Evolutionary conservation across 1,140 invertebrate species (phyloP), one percentile per base, ranked within the genome.

Genomic region (Aphidius ervi): DNA sequence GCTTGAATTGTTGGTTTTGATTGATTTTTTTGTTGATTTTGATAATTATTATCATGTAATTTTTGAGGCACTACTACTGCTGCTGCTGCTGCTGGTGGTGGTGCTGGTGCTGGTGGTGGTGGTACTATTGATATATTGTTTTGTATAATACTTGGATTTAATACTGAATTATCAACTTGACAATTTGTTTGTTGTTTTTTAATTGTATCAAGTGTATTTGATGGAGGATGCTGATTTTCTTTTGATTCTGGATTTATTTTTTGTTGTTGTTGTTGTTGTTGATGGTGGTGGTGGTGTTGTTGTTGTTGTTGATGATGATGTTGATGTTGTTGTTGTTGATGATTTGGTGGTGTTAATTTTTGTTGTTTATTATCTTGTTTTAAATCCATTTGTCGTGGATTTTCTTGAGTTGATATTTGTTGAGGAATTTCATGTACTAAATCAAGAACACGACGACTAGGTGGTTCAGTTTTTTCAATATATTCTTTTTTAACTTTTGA

Each of bases 1-100:
- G 16, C n/a, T 54, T 37, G 47, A 55, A 23, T 59, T 64, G 56
- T 49, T 61, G 8, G 40, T 46, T 46, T 4, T 56, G 41, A 31
- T 5, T 41, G 42, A 41, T 56, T 45, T 10, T 10, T 46, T 42
- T 40, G n/a, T 8, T 48, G 1, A 37, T 48, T 48, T 16, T 48
- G 6, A 48, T 16, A 16, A 20, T 48, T 6, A 16, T 48, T 6
- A 16, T 20, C 6, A 10, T 48, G 7, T 48, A n/a, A 10, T 48
- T 10, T 6, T 48, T 48, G 47, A 6, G 6, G 47, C 1, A 16
- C 2, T 48, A 4, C 16, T 48, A 16, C 2, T 48, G 10, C 16
- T 48, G 47, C 6, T 48, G 47, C 3, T 20, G 47, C 4, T 48
- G 47, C 9, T 47, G 23, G 9, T 42, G 41, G 4, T 40, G 46